These are phyloP conservation scores for Cataglyphis altisquamis DNA, from an alignment of 2,888 invertebrate species.

Conservation along the genomic window DNA sequence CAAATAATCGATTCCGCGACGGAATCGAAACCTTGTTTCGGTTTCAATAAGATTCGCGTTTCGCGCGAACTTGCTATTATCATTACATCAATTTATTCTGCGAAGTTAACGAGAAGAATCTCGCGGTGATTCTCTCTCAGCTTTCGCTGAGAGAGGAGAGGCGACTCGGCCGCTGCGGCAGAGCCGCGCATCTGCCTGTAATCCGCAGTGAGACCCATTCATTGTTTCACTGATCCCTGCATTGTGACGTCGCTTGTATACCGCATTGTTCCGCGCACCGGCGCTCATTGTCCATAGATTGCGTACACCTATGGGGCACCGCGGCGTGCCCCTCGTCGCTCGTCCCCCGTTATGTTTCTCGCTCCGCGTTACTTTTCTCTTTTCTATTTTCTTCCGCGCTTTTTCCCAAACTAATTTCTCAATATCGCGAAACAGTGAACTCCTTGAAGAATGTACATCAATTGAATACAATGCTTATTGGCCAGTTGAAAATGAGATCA, in stretches of 20 bases:
- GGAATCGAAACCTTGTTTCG: neutral
- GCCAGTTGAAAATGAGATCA: too few relatives aligned
- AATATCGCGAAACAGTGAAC: slow-evolving; percentile 6
- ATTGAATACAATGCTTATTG: too few relatives aligned
- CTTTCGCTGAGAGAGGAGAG: slow-evolving; percentile 15
- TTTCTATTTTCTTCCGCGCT: neutral
- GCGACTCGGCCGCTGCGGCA: slow-evolving; percentile 27
- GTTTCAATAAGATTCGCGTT: too few relatives aligned
- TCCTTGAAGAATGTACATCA: neutral
- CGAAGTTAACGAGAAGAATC: slow-evolving; percentile 8
- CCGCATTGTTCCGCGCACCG: slow-evolving; percentile 81
- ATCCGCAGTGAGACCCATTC: slow-evolving; percentile 83
- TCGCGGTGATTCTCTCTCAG: neutral
- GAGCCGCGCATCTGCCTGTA: slow-evolving; percentile 81
- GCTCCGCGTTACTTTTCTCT: neutral
- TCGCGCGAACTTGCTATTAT: neutral
- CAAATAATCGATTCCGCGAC: slow-evolving; percentile 37
- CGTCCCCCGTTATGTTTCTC: slow-evolving; percentile 27
- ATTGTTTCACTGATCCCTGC: slow-evolving; percentile 84
- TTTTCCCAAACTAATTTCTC: slow-evolving; percentile 8
- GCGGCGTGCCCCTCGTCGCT: slow-evolving; percentile 31
- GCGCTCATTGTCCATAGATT: slow-evolving; percentile 80
- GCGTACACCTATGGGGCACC: slow-evolving; percentile 81
- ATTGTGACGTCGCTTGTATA: slow-evolving; percentile 82
- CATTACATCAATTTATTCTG: neutral